phyloP scores from a whole-genome alignment of 1,140 invertebrate genomes.

The honey bee (Apis mellifera) region DNA sequence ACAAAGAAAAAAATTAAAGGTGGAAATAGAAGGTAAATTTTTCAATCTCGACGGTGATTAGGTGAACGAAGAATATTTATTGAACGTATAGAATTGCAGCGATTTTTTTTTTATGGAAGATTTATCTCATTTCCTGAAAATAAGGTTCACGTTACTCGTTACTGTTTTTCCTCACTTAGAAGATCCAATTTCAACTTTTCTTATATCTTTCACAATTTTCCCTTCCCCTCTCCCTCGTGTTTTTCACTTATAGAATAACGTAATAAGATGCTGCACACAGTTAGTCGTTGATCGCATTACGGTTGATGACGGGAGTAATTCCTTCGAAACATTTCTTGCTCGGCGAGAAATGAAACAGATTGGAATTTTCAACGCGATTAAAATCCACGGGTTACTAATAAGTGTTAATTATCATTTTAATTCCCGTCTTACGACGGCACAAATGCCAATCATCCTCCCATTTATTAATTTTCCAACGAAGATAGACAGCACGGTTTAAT shows the following conservation, averaged over 20 bases:
- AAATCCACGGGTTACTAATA: background rate
- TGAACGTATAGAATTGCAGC: no score
- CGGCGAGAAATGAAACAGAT: no score
- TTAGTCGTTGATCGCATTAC: background rate
- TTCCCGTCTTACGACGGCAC: background rate
- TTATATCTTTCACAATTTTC: background rate
- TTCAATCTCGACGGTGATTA: no score
- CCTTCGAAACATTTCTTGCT: background rate
- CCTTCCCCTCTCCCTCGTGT: no score
- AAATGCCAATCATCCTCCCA: background rate
- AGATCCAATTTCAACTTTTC: background rate
- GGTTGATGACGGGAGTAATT: background rate
- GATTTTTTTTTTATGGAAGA: no score
- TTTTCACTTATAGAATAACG: no score
- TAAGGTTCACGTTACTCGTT: background rate
- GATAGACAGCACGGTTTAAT: background rate
- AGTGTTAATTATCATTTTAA: slow-evolving; percentile 19
- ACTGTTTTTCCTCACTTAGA: background rate
- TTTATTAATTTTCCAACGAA: slow-evolving; percentile 9
- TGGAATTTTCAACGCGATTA: background rate
- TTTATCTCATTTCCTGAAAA: background rate
- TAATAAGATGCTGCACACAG: background rate
- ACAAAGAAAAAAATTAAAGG: background rate
- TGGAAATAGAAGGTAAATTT: background rate
- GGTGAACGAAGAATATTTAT: no score